Evolutionary conservation across 1,140 invertebrate species (phyloP).

Genomic region (Lordiphosa collinella): DNA sequence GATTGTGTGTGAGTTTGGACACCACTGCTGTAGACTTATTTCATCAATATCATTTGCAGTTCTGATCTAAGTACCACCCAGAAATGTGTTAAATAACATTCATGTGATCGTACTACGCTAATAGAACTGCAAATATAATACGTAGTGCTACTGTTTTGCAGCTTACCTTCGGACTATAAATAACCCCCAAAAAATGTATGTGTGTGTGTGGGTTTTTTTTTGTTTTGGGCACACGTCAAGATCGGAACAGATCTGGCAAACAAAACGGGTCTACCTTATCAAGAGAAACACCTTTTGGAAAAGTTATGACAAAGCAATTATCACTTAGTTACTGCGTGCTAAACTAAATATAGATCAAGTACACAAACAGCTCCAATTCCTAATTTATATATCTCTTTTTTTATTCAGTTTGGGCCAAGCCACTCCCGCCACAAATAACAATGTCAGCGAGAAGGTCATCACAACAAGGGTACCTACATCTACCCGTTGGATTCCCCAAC

Average conservation of each 20-base stretch:
- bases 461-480: slow-evolving; percentile 1
- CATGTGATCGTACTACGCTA: slow-evolving; percentile 46
- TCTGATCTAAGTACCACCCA: slow-evolving; percentile 24
- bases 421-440: neutral
- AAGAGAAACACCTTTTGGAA: slow-evolving; percentile 15
- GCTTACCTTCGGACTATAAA: slow-evolving; percentile 12
- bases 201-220: slow-evolving; percentile 17
- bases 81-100: slow-evolving; percentile 55
- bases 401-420: neutral
- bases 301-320: slow-evolving; percentile 18
- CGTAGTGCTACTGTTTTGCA: slow-evolving; percentile 21
- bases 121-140: slow-evolving; percentile 32
- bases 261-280: slow-evolving; percentile 37
- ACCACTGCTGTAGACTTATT: neutral
- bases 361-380: neutral
- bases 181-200: neutral
- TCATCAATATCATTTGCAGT: neutral
- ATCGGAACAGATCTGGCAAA: slow-evolving; percentile 12
- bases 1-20: too few species aligned
- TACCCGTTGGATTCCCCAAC: neutral
- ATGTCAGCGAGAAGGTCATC: neutral
- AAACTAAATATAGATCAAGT: slow-evolving; percentile 21
- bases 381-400: too few species aligned
- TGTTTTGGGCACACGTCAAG: neutral
- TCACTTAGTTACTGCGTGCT: slow-evolving; percentile 20